Conservation (phyloP, 2,888 invertebrate species). For the Tetanocera ferruginea region DNA sequence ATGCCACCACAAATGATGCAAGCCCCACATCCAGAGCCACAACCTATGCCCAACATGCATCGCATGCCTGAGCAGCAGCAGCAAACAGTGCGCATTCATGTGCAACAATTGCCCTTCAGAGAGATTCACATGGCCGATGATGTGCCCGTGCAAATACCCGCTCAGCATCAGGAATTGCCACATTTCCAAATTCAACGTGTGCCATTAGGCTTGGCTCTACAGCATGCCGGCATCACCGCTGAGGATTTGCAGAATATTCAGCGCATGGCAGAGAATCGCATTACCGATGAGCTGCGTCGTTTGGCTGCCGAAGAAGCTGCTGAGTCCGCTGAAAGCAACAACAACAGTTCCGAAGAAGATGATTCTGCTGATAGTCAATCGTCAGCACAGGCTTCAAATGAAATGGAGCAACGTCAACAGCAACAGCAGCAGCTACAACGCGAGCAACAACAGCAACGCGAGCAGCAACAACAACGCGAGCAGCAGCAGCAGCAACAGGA, state of each 20-base stretch:
- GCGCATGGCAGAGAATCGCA: slow-evolving; percentile 69
- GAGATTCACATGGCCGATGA: slow-evolving; percentile 68
- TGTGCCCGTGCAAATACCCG: slow-evolving; percentile 64
- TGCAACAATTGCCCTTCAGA: slow-evolving; percentile 71
- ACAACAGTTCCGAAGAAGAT: slow-evolving; percentile 58
- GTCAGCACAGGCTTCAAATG: not conserved
- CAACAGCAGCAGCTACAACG: slow-evolving; percentile 51
- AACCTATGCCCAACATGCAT: slow-evolving; percentile 43
- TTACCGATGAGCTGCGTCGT: slow-evolving; percentile 67
- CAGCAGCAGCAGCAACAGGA: slow-evolving; percentile 61
- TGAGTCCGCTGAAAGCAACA: slow-evolving; percentile 59
- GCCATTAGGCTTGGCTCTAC: slow-evolving; percentile 67
- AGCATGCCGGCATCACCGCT: slow-evolving; percentile 69
- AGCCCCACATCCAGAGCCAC: slow-evolving; percentile 70
- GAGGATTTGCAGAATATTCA: slow-evolving; percentile 70
- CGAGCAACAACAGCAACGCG: slow-evolving; percentile 41
- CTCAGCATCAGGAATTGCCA: slow-evolving; percentile 59
- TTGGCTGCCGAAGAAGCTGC: slow-evolving; percentile 63
- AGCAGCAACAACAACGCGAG: slow-evolving; percentile 51
- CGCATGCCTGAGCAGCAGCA: slow-evolving; percentile 49
- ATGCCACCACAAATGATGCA: slow-evolving; percentile 70
- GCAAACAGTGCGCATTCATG: slow-evolving; percentile 68
- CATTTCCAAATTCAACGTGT: slow-evolving; percentile 66
- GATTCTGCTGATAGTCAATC: slow-evolving; percentile 27
- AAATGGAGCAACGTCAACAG: slow-evolving; percentile 50